These are phyloP conservation scores for Pyrrhia umbra DNA, from an alignment of 2,888 invertebrate genomes.

Conservation along the genomic window DNA sequence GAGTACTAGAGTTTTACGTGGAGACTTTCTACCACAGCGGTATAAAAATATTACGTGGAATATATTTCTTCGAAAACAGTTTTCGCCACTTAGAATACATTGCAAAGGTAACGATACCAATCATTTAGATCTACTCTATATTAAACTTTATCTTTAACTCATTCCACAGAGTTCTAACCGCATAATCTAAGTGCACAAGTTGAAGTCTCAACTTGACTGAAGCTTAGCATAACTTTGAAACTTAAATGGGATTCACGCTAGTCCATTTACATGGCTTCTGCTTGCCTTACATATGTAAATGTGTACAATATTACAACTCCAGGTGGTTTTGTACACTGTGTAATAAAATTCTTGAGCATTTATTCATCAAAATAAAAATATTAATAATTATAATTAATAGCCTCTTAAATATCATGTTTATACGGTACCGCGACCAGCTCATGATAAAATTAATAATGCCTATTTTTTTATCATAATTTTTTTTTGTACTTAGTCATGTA, in stretches of 20 bases:
- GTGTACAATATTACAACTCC: neutral
- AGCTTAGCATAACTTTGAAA: constrained; percentile 43
- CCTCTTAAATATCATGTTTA: too few relatives aligned
- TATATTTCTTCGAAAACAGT: too few relatives aligned
- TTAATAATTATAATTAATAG: too few relatives aligned
- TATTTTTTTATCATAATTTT: too few relatives aligned
- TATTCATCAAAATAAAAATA: too few relatives aligned
- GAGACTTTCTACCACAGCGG: too few relatives aligned
- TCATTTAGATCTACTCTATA: neutral
- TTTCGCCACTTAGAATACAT: neutral
- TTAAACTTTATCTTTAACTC: constrained; percentile 9
- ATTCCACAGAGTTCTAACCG: constrained; percentile 5
- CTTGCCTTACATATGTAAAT: neutral
- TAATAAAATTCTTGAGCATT: too few relatives aligned
- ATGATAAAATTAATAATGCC: too few relatives aligned
- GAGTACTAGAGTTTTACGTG: neutral
- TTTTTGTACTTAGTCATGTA: too few relatives aligned
- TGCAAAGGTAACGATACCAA: neutral
- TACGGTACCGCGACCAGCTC: too few relatives aligned
- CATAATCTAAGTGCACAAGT: constrained; percentile 32
- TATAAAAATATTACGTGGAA: too few relatives aligned
- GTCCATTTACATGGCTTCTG: constrained; percentile 26
- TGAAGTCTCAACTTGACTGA: constrained; percentile 24
- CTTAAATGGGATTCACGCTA: constrained; percentile 1
- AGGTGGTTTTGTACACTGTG: too few relatives aligned